Conservation (phyloP, 2,888 invertebrate species). For the Griposia aprilina region DNA sequence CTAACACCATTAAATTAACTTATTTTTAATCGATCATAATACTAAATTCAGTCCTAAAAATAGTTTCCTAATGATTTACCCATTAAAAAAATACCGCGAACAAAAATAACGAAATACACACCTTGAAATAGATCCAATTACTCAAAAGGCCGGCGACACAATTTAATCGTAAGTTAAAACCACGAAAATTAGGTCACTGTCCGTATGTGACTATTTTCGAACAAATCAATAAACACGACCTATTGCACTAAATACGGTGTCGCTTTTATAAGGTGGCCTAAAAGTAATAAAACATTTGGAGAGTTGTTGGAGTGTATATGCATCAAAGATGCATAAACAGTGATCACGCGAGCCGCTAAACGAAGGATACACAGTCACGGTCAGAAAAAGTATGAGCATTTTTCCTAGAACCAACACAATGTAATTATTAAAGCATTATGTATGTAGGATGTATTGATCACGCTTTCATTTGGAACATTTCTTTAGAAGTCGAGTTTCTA, state of each 20-base stretch:
- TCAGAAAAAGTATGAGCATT: conserved; percentile 43
- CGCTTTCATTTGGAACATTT: conserved; percentile 42
- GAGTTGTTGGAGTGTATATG: conserved; percentile 68
- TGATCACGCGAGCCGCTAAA: conserved; percentile 76
- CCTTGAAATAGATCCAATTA: conserved; percentile 58
- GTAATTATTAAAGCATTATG: conserved; percentile 60
- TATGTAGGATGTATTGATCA: conserved; percentile 55
- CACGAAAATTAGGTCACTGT: conserved; percentile 71
- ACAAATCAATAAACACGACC: conserved; percentile 75
- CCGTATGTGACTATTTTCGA: conserved; percentile 70
- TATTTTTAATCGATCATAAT: neutral
- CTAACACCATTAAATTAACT: neutral
- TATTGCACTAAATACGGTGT: conserved; percentile 80
- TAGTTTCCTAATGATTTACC: conserved; percentile 17
- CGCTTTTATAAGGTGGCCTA: conserved; percentile 79
- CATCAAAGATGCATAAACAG: conserved; percentile 83
- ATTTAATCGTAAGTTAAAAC: conserved; percentile 61
- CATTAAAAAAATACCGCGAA: conserved; percentile 31
- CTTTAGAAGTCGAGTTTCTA: conserved; percentile 48
- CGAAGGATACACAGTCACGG: conserved; percentile 52
- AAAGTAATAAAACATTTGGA: conserved; percentile 86
- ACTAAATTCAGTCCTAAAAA: conserved; percentile 16
- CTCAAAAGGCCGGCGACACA: conserved; percentile 52
- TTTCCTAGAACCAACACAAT: conserved; percentile 59
- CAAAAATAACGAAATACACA: conserved; percentile 39